These are phyloP conservation scores for Acleris laterana DNA, from an alignment of 2,888 invertebrate species.

Conservation along the genomic window DNA sequence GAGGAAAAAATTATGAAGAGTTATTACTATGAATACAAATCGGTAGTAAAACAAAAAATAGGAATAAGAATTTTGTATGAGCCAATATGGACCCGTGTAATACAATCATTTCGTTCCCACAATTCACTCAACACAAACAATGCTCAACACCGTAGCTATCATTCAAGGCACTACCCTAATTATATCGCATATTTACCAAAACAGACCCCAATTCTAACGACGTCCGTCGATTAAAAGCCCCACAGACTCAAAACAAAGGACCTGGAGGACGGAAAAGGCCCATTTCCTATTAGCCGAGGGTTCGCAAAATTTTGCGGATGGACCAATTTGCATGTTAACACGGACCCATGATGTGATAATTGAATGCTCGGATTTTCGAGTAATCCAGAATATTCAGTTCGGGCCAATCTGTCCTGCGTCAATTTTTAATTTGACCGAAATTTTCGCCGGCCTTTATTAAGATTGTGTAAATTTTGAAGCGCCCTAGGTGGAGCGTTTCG, in stretches of 20 bases:
- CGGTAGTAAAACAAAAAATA: too few relatives aligned
- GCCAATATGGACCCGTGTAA: too few relatives aligned
- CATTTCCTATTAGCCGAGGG: conserved; percentile 41
- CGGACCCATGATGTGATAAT: conserved; percentile 39
- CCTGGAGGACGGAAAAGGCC: conserved; percentile 38
- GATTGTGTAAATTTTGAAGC: conserved; percentile 30
- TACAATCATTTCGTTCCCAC: not conserved
- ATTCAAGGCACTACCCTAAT: conserved; percentile 36
- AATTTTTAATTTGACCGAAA: conserved; percentile 37
- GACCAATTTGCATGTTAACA: conserved; percentile 43
- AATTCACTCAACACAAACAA: conserved; percentile 21
- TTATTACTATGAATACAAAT: too few relatives aligned
- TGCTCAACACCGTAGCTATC: conserved; percentile 22
- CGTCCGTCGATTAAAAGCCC: conserved; percentile 29
- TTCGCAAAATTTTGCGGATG: conserved; percentile 37
- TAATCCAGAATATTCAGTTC: conserved; percentile 37
- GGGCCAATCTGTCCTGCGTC: conserved; percentile 34
- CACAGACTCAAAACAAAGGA: conserved; percentile 34
- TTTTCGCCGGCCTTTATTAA: conserved; percentile 23
- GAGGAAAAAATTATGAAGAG: too few relatives aligned
- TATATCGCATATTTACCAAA: conserved; percentile 37
- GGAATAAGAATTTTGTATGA: too few relatives aligned
- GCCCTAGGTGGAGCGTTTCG: conserved; percentile 17
- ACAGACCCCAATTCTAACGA: conserved; percentile 20
- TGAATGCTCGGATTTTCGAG: conserved; percentile 38